These are phyloP conservation scores for Hippocampus mohnikei DNA, from an alignment of 2,113 vertebrate genomes.

Conservation along the genomic window DNA sequence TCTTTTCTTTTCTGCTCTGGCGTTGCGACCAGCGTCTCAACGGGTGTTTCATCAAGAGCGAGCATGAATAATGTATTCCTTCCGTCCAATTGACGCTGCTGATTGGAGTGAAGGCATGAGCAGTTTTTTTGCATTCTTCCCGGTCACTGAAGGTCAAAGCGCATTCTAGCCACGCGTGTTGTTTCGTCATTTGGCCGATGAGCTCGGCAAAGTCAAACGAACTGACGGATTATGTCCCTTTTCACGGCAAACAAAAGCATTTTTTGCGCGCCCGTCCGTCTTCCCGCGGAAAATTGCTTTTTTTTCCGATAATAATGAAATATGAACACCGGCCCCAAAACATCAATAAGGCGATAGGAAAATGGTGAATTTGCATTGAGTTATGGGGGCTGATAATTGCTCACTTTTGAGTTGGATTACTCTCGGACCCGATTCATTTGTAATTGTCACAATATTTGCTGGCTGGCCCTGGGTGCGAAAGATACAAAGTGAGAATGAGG, in stretches of 20 bases:
- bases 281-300: constrained; percentile 1
- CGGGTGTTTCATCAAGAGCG: constrained; percentile 6
- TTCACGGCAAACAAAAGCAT: constrained; percentile 4
- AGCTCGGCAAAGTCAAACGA: constrained; percentile 9
- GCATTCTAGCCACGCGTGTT: background rate
- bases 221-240: constrained; percentile 1
- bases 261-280: background rate
- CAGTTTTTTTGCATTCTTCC: background rate
- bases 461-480: background rate
- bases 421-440: background rate
- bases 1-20: constrained; percentile 2
- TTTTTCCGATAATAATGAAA: constrained; percentile 7
- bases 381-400: constrained; percentile 7
- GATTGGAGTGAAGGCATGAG: constrained; percentile 7
- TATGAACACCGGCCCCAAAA: background rate
- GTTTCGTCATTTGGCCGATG: constrained; percentile 1
- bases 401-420: constrained; percentile 1
- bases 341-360: constrained; percentile 2
- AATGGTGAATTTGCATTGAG: background rate
- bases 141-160: constrained; percentile 3
- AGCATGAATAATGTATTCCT: constrained; percentile 9
- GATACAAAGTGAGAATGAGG: background rate
- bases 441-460: constrained; percentile 1
- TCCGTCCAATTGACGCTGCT: background rate
- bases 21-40: background rate